A percentile compares a stretch with the other conserved stretches of the same genome.
Conservation (phyloP, 1,140 invertebrate species). For the Fopius arisanus region DNA sequence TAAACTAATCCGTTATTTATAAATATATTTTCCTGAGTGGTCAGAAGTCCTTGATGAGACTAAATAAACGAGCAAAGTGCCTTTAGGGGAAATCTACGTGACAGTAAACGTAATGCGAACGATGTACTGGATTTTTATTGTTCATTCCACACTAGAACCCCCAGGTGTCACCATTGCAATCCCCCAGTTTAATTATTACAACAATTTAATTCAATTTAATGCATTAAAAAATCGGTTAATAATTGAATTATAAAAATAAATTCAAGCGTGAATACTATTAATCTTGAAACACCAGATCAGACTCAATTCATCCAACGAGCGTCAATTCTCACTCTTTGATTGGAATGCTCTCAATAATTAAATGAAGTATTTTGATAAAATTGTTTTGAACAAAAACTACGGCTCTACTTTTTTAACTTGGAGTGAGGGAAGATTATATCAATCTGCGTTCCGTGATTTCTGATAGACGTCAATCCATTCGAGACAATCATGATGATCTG, state of each 20-base stretch:
- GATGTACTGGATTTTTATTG: background rate
- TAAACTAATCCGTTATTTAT: no score
- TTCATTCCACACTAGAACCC: background rate
- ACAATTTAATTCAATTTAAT: no score
- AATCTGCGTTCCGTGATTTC: background rate
- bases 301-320: background rate
- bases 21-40: no score
- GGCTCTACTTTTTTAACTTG: background rate
- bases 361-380: background rate
- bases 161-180: background rate
- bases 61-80: background rate
- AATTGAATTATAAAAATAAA: no score
- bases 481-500: background rate
- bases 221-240: no score
- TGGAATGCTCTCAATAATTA: background rate
- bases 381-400: constrained; percentile 10
- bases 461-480: background rate
- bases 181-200: background rate
- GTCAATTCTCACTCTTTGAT: background rate
- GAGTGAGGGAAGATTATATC: background rate
- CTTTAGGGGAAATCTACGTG: constrained; percentile 6
- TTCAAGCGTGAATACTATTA: no score
- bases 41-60: background rate
- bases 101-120: background rate
- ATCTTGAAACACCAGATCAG: no score